Percentiles rank a stretch among this genome's conserved stretches.
Evolutionary conservation across 2,113 vertebrate species (phyloP).

Genomic region (Scartelaos histophorus): DNA sequence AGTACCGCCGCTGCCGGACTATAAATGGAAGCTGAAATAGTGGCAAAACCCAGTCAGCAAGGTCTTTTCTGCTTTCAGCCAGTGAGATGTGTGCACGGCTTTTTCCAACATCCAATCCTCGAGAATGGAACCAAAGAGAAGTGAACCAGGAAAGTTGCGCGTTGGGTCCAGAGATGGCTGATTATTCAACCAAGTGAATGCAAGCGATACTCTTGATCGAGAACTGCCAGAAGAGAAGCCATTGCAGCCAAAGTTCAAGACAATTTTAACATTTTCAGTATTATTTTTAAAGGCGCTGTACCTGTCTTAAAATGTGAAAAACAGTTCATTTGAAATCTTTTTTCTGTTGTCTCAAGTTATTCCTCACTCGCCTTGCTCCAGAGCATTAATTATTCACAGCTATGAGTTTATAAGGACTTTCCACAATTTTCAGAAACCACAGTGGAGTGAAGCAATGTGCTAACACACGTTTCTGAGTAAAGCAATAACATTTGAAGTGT

Average conservation of each 20-base stretch:
- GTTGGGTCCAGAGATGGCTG: constrained; percentile 19
- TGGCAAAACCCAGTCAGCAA: constrained; percentile 54
- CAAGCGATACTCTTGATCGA: not conserved
- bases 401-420: no score
- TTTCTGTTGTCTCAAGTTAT: no score
- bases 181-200: constrained; percentile 34
- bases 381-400: no score
- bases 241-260: constrained; percentile 13
- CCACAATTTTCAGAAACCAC: no score
- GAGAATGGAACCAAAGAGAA: constrained; percentile 42
- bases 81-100: constrained; percentile 45
- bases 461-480: no score
- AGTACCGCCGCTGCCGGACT: constrained; percentile 74
- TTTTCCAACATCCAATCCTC: constrained; percentile 31
- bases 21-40: constrained; percentile 74
- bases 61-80: constrained; percentile 42
- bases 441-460: no score
- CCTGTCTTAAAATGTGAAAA: no score
- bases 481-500: no score
- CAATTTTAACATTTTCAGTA: constrained; percentile 11
- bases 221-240: constrained; percentile 18
- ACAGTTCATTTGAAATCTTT: no score
- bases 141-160: constrained; percentile 37
- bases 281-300: no score
- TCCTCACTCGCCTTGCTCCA: no score